A percentile compares a stretch with the other conserved stretches of the same genome.
phyloP scores from a whole-genome alignment of 64 coral and sea anemone genomes.

The Montipora foliosa region DNA sequence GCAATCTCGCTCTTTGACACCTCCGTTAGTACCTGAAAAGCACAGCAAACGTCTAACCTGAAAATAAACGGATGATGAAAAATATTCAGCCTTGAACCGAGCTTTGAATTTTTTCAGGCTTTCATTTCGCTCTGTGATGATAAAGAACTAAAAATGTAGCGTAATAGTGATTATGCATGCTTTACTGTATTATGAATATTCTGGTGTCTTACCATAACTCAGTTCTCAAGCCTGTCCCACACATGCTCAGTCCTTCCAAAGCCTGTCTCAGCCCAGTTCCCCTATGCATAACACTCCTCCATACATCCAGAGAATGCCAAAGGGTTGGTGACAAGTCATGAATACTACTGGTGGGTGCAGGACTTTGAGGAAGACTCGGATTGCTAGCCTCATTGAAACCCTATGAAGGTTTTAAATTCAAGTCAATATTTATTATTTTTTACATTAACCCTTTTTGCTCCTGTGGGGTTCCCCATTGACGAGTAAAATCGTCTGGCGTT shows the following conservation, averaged over 20 bases:
- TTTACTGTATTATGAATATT: not conserved
- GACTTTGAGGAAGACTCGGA: constrained; percentile 6
- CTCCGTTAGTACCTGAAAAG: constrained; percentile 84
- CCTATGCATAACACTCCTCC: constrained; percentile 80
- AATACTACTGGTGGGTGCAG: constrained; percentile 56
- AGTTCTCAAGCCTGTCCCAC: constrained; percentile 75
- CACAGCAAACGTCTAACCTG: constrained; percentile 83
- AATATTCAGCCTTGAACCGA: too few relatives aligned
- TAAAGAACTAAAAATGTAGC: too few relatives aligned
- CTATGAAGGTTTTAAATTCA: not conserved
- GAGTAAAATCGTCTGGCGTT: too few relatives aligned
- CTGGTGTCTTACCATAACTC: constrained; percentile 75
- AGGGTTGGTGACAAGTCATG: constrained; percentile 89
- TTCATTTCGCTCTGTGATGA: too few relatives aligned
- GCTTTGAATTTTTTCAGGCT: too few relatives aligned
- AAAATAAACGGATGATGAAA: not conserved
- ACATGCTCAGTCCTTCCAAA: constrained; percentile 78
- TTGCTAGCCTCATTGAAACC: constrained; percentile 1
- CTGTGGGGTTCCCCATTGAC: too few relatives aligned
- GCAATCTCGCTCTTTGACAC: constrained; percentile 61
- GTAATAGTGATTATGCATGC: not conserved
- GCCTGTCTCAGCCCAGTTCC: constrained; percentile 88
- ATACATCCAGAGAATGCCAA: constrained; percentile 92
- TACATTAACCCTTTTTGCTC: too few relatives aligned
- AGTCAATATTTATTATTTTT: not conserved